Conservation (phyloP, 2,797 vertebrate species). For the Nyctalus aviator region DNA sequence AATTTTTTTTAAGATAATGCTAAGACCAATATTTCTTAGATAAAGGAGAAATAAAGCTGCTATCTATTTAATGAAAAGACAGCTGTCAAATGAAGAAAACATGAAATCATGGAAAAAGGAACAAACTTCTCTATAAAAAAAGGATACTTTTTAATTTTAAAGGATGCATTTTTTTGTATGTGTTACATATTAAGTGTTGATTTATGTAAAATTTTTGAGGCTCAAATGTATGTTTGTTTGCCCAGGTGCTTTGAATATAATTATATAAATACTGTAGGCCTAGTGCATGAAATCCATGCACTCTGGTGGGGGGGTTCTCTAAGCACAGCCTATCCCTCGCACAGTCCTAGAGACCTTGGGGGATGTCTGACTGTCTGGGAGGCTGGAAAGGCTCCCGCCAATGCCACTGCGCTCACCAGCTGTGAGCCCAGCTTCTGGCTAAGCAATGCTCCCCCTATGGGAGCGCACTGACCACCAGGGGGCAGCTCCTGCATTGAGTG, state of each 20-base stretch:
- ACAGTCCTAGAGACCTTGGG: too few relatives aligned
- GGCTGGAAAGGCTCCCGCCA: too few relatives aligned
- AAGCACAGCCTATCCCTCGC: too few relatives aligned
- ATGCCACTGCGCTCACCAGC: too few relatives aligned
- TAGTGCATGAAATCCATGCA: too few relatives aligned
- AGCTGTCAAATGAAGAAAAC: neutral
- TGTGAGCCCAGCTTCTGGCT: too few relatives aligned
- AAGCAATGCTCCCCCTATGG: too few relatives aligned
- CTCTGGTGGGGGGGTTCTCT: too few relatives aligned
- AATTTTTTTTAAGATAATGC: conserved; percentile 7
- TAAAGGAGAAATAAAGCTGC: conserved; percentile 34
- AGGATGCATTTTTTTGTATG: neutral
- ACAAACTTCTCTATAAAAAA: neutral
- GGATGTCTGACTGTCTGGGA: too few relatives aligned
- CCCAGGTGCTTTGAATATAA: neutral
- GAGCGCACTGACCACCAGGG: too few relatives aligned
- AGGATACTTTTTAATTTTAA: neutral
- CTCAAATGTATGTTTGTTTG: neutral
- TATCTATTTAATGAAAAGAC: neutral
- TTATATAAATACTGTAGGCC: neutral
- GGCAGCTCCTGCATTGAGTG: too few relatives aligned
- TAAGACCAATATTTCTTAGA: neutral
- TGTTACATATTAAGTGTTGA: conserved; percentile 29
- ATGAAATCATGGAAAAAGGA: neutral
- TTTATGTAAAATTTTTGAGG: neutral